Evolutionary conservation across 2,797 vertebrate species (phyloP), one percentile per base, ranked within the genome.

Genomic region (Lacerta agilis): DNA sequence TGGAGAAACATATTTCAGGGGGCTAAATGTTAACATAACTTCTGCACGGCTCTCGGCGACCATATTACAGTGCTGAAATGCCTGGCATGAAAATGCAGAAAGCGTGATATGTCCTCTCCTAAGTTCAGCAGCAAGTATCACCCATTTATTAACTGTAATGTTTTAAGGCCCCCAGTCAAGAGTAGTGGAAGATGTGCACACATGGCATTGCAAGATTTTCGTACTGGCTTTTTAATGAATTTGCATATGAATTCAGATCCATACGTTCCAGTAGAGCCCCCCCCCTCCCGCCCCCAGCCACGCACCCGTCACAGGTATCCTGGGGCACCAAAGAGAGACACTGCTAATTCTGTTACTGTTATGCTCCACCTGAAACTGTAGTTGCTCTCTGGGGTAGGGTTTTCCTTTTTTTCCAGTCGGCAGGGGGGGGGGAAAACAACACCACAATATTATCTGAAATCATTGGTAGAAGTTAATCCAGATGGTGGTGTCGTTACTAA

Each of bases 401-500:
- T 0, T 0, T 85, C 92, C 90, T 92, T 0, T 86, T 92, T 90
- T 92, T 88, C 90, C 89, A 89, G 43, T 89, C 15, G 23, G 90
- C 90, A 91, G 92, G 85, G 72, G 76, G 72, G 76, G 43, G 1
- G 4, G 41, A 33, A 71, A 92, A 95, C 93, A 95, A 96, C 94
- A 93, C 95, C 85, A 71, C 93, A 97, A 95, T 94, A 95, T 92
- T 96, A 94, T 96, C 96, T 97, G 97, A 96, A 97, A 97, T 95
- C 93, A 95, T 96, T 95, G 95, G 93, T 95, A 95, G 95, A 96
- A 97, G 95, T 95, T 96, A 96, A 96, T 96, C 97, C 97, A 97
- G 97, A 97, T 97, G 97, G 97, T 88, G 90, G 94, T 96, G 96
- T 97, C 96, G 95, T 96, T 97, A 97, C 96, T 97, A 96, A 96